Base-by-base conservation (phyloP, 2,888 invertebrate species). In the Tinea pellionella region DNA sequence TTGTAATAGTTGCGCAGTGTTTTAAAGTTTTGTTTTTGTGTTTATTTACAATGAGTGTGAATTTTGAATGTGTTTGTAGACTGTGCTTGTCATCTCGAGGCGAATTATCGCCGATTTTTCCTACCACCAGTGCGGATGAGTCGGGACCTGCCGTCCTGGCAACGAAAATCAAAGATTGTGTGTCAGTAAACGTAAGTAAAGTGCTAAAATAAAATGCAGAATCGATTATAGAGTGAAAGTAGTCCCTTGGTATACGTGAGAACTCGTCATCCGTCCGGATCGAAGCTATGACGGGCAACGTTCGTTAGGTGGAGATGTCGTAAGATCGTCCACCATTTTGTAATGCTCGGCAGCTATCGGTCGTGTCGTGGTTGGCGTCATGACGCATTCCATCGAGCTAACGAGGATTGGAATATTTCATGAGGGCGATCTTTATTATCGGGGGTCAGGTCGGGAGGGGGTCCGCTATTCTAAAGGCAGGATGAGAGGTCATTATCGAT, bases 151-250 rank as follows among this genome's bases (percentile, higher is more conserved):
- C 78, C 78, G 78, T 88, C 72, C 84, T 92, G 68, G 89, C 87
- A 63, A 87, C 87, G 65, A 92, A 90, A 88, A 92, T 93, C 74
- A 88, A 88, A 73, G 88, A 89, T 71, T 91, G 89, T 71, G 84
- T 93, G 66, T 88, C 90, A 62, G 89, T 93, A 64, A 89, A 92
- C 90, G 93, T 92, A 82, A 75, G 90, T 83, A 74, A 70, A 72
- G 64, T 71, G 64, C 67, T 19, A 69, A 74, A 78, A 75, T 78
- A 74, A 73, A 71, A 68, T 68, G 67, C 71, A 73, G 67, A 74
- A 69, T 69, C 73, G 69, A 71, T 82, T 78, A 79, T 78, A 74
- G 68, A 84, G 87, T 87, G 87, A 87, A 87, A 87, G 87, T 86
- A 80, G 80, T 83, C 79, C 80, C 81, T 84, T 68, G 78, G 74